Evolutionary conservation across 2,797 vertebrate genomes (phyloP).

Genomic region (Chaunax sp.): DNA sequence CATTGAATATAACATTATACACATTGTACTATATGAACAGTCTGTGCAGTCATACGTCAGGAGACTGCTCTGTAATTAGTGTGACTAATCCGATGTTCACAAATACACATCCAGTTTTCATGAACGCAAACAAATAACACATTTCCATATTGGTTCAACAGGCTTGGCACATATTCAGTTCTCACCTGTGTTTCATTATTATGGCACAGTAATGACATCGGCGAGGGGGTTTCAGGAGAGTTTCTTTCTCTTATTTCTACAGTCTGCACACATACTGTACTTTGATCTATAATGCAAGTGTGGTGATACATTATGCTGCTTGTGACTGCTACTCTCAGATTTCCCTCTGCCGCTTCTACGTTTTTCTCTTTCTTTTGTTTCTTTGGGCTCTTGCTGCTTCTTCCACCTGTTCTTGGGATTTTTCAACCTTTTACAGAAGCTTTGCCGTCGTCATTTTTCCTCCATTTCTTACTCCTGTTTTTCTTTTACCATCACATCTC

Average conservation of each 20-base stretch:
- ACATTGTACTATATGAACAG: background rate
- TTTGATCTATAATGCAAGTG: slow-evolving; percentile 76
- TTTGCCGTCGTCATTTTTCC: slow-evolving; percentile 4
- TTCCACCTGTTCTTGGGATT: slow-evolving; percentile 13
- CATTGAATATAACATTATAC: slow-evolving; percentile 3
- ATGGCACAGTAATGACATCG: slow-evolving; percentile 45
- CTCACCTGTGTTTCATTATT: slow-evolving; percentile 51
- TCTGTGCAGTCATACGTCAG: slow-evolving; percentile 6
- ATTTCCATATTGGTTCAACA: slow-evolving; percentile 23
- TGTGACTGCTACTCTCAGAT: slow-evolving; percentile 48
- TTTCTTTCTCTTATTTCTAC: slow-evolving; percentile 33
- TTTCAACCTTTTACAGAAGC: background rate
- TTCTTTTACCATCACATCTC: slow-evolving; percentile 1
- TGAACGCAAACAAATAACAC: too few species aligned
- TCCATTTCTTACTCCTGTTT: slow-evolving; percentile 17
- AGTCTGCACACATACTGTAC: slow-evolving; percentile 58
- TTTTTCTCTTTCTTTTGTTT: slow-evolving; percentile 21
- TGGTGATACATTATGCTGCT: slow-evolving; percentile 61
- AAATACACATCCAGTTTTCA: background rate
- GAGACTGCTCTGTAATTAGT: slow-evolving; percentile 31
- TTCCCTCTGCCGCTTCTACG: slow-evolving; percentile 3
- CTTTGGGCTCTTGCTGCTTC: slow-evolving; percentile 6
- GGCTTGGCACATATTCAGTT: slow-evolving; percentile 27
- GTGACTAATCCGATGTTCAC: slow-evolving; percentile 26
- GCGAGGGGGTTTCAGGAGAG: slow-evolving; percentile 35